Evolutionary conservation across 1,140 invertebrate species (phyloP), one percentile per base, ranked within the genome.

Genomic region (Agrypnia vestita): DNA sequence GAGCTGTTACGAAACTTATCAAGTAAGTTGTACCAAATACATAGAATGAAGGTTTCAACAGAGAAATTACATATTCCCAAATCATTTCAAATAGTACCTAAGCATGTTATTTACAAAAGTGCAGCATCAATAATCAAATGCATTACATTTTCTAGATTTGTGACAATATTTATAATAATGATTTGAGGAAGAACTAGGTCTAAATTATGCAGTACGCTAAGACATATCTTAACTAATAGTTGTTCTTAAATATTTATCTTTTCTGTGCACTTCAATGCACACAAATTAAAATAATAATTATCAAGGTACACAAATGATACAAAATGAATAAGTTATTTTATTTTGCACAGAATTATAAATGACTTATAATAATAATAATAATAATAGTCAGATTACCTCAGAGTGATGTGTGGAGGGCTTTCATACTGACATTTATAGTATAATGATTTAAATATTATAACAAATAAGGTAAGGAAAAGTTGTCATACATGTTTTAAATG

Each of bases 251-350:
- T 43, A 64, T 43, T 64, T 64, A 25, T 8, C n/a, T 64, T n/a
- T 35, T 35, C 61, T 25, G 61, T n/a, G 47, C 59, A 21, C 25
- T 43, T 75, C 35, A 59, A 44, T 75, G 59, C 59, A 75, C 44
- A 61, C 55, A 75, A 15, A 44, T 35, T 35, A 61, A 75, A 47
- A 77, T 77, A 67, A 77, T 67, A 62, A 72, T 71, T 77, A 77
- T 77, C 59, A 77, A 77, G 61, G 75, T 77, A 77, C 75, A 77
- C 49, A 49, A 51, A 71, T 71, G 67, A 21, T 43, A 64, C 12
- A 53, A 17, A 35, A 51, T 49, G 15, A 67, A 77, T 67, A 76
- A 76, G 44, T 76, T 76, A 76, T 53, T 74, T 56, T 56, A 43
- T 56, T 56, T 46, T 43, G 12, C 19, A 17, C 13, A 46, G 17